Conservation (phyloP, 2,797 vertebrate species). For the Gobionotothen gibberifrons region DNA sequence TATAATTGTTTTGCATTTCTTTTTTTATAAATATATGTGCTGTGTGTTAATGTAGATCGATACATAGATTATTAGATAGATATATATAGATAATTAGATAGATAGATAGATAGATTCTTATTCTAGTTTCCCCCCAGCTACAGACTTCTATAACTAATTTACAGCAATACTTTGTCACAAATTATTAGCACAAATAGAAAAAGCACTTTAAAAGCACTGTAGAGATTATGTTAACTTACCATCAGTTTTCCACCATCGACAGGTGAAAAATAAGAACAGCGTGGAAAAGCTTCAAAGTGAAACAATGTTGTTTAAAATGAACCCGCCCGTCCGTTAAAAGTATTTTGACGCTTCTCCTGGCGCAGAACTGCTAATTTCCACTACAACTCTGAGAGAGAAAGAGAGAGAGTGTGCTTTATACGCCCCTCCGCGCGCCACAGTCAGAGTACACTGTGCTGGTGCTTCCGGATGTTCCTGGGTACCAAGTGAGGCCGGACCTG, state of each 20-base stretch:
- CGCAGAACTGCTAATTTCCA: constrained; percentile 48
- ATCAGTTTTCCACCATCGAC: constrained; percentile 66
- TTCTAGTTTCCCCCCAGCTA: neutral
- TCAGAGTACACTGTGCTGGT: constrained; percentile 15
- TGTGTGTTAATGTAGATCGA: neutral
- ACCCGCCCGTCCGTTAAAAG: constrained; percentile 12
- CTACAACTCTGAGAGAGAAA: constrained; percentile 1
- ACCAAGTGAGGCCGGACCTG: constrained; percentile 55
- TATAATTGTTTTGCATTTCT: too few relatives aligned
- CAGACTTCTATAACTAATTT: neutral
- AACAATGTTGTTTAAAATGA: constrained; percentile 15
- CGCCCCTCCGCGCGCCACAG: constrained; percentile 49
- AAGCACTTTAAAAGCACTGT: constrained; percentile 5
- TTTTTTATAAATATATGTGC: neutral
- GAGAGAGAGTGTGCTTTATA: constrained; percentile 28
- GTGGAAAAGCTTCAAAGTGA: neutral
- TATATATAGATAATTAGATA: too few relatives aligned
- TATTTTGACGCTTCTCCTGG: constrained; percentile 22
- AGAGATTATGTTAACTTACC: constrained; percentile 64
- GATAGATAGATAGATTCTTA: neutral
- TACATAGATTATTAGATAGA: constrained; percentile 8
- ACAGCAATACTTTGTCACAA: neutral
- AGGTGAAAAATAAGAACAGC: constrained; percentile 31
- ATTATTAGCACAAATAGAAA: neutral
- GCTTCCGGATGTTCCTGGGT: constrained; percentile 67